phyloP scores from a whole-genome alignment of 2,888 invertebrate genomes.

The Ryuthela nishihirai region DNA sequence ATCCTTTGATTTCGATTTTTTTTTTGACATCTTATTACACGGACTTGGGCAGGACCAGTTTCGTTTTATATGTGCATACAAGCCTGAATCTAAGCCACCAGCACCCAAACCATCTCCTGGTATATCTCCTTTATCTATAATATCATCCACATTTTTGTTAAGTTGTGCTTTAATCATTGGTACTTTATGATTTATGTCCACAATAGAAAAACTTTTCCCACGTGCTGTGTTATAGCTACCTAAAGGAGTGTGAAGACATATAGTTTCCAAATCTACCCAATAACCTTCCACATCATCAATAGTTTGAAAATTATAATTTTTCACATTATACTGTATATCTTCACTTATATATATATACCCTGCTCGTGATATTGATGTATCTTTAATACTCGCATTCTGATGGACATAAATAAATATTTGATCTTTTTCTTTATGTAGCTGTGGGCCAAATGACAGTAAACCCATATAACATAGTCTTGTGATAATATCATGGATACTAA shows the following conservation, averaged over 20 bases:
- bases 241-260: constrained; percentile 64
- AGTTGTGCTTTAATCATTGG: constrained; percentile 53
- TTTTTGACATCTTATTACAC: too few relatives aligned
- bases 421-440: constrained; percentile 63
- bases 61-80: constrained; percentile 57
- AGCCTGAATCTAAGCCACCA: constrained; percentile 66
- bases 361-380: constrained; percentile 62
- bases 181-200: constrained; percentile 49
- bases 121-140: constrained; percentile 56
- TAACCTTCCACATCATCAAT: constrained; percentile 57
- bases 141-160: constrained; percentile 54
- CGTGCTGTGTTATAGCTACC: constrained; percentile 49
- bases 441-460: constrained; percentile 64
- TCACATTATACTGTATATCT: constrained; percentile 58
- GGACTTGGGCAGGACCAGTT: too few relatives aligned
- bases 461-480: constrained; percentile 60
- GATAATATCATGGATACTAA: constrained; percentile 58
- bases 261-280: constrained; percentile 61
- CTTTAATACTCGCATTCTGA: constrained; percentile 58
- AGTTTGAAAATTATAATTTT: constrained; percentile 58
- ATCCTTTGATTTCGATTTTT: too few relatives aligned
- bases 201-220: constrained; percentile 28
- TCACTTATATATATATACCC: constrained; percentile 60
- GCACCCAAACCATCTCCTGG: constrained; percentile 71
- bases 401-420: constrained; percentile 68